phyloP scores from a whole-genome alignment of 2,888 invertebrate genomes.

The Drosophila affinis region DNA sequence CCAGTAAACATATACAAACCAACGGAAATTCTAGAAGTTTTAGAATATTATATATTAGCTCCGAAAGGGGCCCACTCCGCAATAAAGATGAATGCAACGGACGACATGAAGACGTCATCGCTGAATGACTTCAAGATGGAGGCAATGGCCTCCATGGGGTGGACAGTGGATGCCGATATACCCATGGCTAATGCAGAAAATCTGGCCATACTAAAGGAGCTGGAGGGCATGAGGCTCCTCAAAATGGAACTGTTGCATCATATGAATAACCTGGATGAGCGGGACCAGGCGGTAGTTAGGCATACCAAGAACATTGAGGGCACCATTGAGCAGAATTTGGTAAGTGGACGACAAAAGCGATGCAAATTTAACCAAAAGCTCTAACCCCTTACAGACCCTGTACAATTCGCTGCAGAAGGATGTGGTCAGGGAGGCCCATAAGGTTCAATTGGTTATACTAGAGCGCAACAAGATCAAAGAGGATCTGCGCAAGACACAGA shows the following conservation, averaged over 20 bases:
- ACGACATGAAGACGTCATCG: slow-evolving; percentile 66
- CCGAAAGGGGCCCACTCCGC: slow-evolving; percentile 5
- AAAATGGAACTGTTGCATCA: slow-evolving; percentile 84
- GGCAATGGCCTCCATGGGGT: slow-evolving; percentile 80
- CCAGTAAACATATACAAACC: slow-evolving; percentile 4
- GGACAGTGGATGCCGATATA: slow-evolving; percentile 88
- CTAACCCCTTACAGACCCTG: slow-evolving; percentile 84
- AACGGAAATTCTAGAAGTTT: slow-evolving; percentile 7
- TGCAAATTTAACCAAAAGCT: neutral
- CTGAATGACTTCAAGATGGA: slow-evolving; percentile 70
- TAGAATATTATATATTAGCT: neutral
- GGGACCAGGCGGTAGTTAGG: slow-evolving; percentile 83
- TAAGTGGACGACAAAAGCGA: slow-evolving; percentile 57
- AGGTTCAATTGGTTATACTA: slow-evolving; percentile 81
- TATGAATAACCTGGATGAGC: slow-evolving; percentile 84
- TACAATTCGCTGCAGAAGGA: slow-evolving; percentile 86
- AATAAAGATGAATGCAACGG: slow-evolving; percentile 57
- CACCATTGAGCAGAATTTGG: slow-evolving; percentile 86
- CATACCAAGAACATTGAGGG: slow-evolving; percentile 85
- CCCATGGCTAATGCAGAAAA: slow-evolving; percentile 92
- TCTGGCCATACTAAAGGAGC: slow-evolving; percentile 81
- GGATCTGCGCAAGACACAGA: slow-evolving; percentile 72
- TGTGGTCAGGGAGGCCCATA: slow-evolving; percentile 87
- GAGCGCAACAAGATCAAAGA: slow-evolving; percentile 81
- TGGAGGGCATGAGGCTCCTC: slow-evolving; percentile 84